A percentile compares a stretch with the other conserved stretches of the same genome.
Evolutionary conservation across 2,888 invertebrate genomes (phyloP).

Genomic region (Cinara cedri): DNA sequence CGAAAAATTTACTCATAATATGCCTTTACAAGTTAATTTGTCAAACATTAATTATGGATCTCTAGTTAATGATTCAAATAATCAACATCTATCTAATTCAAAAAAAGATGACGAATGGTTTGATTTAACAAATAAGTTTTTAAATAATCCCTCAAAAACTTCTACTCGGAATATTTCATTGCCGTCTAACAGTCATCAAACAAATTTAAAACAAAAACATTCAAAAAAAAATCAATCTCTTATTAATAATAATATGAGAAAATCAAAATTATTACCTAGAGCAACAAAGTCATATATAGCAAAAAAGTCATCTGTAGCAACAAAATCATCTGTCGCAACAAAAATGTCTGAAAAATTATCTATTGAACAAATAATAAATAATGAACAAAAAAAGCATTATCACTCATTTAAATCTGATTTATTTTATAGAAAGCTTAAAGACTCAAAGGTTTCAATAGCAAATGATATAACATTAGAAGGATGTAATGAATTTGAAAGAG

Average conservation of each 20-base stretch:
- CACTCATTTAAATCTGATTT: slow-evolving; percentile 90
- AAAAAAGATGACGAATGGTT: slow-evolving; percentile 46
- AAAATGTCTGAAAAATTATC: slow-evolving; percentile 66
- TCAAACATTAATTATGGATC: neutral
- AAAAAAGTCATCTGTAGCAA: no score
- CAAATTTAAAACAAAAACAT: no score
- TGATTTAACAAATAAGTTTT: slow-evolving; percentile 45
- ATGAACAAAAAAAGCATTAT: slow-evolving; percentile 74
- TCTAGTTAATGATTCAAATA: neutral
- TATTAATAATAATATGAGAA: no score
- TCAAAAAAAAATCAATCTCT: no score
- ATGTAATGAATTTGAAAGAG: slow-evolving; percentile 75
- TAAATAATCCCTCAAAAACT: neutral
- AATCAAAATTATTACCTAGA: no score
- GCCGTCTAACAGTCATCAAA: no score
- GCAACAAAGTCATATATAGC: no score
- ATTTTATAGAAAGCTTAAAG: slow-evolving; percentile 64
- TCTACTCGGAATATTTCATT: neutral
- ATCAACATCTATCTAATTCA: neutral
- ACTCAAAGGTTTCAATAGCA: neutral
- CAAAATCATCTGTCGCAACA: no score
- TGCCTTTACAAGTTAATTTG: neutral
- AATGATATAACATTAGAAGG: slow-evolving; percentile 65
- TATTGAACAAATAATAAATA: slow-evolving; percentile 64
- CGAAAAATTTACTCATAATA: neutral